Percentiles rank a stretch among this genome's conserved stretches.
These are phyloP conservation scores for Typhlomys cinereus DNA, from an alignment of 2,113 vertebrate species.

Conservation along the genomic window DNA sequence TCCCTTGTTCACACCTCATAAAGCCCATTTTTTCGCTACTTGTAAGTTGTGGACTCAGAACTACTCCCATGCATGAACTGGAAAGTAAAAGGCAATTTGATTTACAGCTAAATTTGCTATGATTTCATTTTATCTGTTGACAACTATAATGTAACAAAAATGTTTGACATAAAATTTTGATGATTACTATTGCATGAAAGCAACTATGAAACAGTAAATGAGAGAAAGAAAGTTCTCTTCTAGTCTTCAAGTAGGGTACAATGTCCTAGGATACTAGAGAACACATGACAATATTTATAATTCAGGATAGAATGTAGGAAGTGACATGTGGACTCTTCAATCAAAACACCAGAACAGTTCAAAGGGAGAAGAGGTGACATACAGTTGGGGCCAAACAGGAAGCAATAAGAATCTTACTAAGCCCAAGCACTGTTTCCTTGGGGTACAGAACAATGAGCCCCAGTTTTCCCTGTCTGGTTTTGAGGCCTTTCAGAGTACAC, in stretches of 20 bases:
- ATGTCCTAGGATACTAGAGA: background rate
- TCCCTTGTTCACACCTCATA: background rate
- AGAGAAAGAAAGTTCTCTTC: background rate
- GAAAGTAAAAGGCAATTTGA: background rate
- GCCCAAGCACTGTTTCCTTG: background rate
- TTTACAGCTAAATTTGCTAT: background rate
- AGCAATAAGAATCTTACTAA: background rate
- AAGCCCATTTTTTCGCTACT: background rate
- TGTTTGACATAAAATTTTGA: background rate
- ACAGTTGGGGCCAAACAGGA: background rate
- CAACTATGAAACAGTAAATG: background rate
- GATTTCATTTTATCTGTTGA: background rate
- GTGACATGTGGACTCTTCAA: background rate
- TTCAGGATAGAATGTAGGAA: background rate
- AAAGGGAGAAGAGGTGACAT: background rate
- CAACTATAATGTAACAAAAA: background rate
- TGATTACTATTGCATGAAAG: background rate
- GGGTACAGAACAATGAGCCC: background rate
- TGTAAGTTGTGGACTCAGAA: background rate
- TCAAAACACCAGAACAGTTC: conserved; percentile 23
- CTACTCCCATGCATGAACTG: background rate
- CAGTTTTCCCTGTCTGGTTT: background rate
- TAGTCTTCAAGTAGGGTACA: background rate
- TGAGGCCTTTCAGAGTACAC: background rate
- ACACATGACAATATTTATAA: conserved; percentile 1